phyloP scores from a whole-genome alignment of 2,888 invertebrate genomes.

The Dynastes maya region DNA sequence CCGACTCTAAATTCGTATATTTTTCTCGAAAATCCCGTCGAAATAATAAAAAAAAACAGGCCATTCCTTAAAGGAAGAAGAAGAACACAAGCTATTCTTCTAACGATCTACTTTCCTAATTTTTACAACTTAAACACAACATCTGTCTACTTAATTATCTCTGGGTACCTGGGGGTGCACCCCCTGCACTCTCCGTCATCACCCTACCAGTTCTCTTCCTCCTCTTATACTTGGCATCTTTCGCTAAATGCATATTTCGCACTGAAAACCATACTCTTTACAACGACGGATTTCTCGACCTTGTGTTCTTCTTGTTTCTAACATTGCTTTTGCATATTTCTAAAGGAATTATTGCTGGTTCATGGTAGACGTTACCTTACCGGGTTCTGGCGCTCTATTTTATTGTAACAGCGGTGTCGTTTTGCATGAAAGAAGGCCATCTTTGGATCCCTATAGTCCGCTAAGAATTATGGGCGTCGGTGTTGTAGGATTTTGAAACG shows the following conservation, averaged over 20 bases:
- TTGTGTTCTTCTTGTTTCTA: too few relatives aligned
- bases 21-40: background rate
- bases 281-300: too few relatives aligned
- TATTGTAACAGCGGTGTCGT: constrained; percentile 38
- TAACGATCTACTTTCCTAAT: constrained; percentile 28
- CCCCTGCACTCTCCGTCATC: background rate
- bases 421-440: constrained; percentile 34
- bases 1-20: background rate
- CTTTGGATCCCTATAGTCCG: background rate
- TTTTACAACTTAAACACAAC: constrained; percentile 37
- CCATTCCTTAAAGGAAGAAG: too few relatives aligned
- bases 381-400: constrained; percentile 28
- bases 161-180: constrained; percentile 19
- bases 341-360: constrained; percentile 17
- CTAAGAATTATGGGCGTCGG: constrained; percentile 7
- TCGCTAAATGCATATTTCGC: too few relatives aligned
- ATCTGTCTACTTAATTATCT: constrained; percentile 42
- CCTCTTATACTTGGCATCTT: too few relatives aligned
- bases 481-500: background rate
- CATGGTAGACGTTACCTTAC: background rate
- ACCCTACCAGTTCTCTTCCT: background rate
- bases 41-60: too few relatives aligned
- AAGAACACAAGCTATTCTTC: constrained; percentile 1
- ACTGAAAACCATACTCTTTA: too few relatives aligned
- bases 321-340: constrained; percentile 1